A percentile compares a stretch with the other conserved stretches of the same genome.
phyloP scores from a whole-genome alignment of 1,140 invertebrate species.

The Lepeophtheirus salmonis region DNA sequence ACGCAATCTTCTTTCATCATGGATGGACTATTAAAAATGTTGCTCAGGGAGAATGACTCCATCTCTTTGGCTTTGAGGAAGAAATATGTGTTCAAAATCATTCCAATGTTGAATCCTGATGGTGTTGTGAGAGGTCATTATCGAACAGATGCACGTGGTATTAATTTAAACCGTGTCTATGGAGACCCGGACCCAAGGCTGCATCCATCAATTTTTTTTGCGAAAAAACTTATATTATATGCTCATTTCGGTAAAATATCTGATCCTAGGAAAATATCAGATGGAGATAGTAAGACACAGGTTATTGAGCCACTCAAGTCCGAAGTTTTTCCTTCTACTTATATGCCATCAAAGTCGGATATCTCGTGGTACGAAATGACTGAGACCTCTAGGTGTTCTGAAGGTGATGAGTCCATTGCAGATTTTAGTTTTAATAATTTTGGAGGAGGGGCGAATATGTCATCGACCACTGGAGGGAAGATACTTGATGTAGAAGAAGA shows the following conservation, averaged over 20 bases:
- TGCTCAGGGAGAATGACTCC: slow-evolving; percentile 47
- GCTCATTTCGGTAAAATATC: slow-evolving; percentile 25
- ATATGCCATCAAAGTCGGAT: background rate
- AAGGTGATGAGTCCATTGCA: slow-evolving; percentile 17
- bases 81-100: slow-evolving; percentile 70
- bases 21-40: slow-evolving; percentile 66
- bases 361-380: slow-evolving; percentile 16
- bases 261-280: background rate
- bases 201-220: slow-evolving; percentile 65
- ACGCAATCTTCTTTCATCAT: slow-evolving; percentile 83
- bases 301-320: background rate
- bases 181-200: slow-evolving; percentile 46
- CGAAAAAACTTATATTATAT: slow-evolving; percentile 51
- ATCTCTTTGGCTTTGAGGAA: slow-evolving; percentile 48
- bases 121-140: slow-evolving; percentile 75
- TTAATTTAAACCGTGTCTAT: slow-evolving; percentile 75
- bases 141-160: slow-evolving; percentile 64
- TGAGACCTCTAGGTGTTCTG: slow-evolving; percentile 7
- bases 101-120: slow-evolving; percentile 82
- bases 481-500: background rate
- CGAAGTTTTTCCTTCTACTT: too few relatives aligned
- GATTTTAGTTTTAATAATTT: slow-evolving; percentile 11
- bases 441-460: background rate
- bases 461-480: background rate
- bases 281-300: background rate